phyloP scores from a whole-genome alignment of 2,888 invertebrate genomes.

The Pheosia gnoma region DNA sequence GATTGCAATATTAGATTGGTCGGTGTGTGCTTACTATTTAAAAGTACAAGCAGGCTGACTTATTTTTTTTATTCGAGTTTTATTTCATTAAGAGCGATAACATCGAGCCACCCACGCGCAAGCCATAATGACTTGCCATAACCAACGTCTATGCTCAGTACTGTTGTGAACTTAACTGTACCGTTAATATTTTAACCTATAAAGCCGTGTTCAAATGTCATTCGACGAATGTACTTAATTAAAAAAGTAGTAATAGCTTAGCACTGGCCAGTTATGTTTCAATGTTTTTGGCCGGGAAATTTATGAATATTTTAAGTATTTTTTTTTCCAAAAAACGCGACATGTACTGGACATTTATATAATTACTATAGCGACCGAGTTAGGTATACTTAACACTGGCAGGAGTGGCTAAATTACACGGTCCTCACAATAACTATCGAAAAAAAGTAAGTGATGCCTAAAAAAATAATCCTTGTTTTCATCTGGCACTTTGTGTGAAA shows the following conservation, averaged over 20 bases:
- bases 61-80: conserved; percentile 73
- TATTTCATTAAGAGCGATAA: conserved; percentile 80
- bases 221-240: neutral
- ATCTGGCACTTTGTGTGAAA: too few species aligned
- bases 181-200: conserved; percentile 39
- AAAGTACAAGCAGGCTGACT: conserved; percentile 44
- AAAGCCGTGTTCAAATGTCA: conserved; percentile 8
- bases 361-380: too few species aligned
- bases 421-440: too few species aligned
- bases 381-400: too few species aligned
- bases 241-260: neutral
- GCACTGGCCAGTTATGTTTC: neutral
- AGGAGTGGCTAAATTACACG: too few species aligned
- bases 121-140: conserved; percentile 79
- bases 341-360: too few species aligned
- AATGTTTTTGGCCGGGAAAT: too few species aligned
- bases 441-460: too few species aligned
- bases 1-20: conserved; percentile 13
- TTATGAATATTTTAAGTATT: too few species aligned
- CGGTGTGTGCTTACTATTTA: conserved; percentile 27
- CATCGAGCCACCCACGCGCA: conserved; percentile 79
- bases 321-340: too few species aligned
- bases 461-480: too few species aligned
- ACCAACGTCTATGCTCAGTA: conserved; percentile 59
- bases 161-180: conserved; percentile 50